Conservation (phyloP, 2,888 invertebrate genomes). For the Dasypogon diadema region DNA sequence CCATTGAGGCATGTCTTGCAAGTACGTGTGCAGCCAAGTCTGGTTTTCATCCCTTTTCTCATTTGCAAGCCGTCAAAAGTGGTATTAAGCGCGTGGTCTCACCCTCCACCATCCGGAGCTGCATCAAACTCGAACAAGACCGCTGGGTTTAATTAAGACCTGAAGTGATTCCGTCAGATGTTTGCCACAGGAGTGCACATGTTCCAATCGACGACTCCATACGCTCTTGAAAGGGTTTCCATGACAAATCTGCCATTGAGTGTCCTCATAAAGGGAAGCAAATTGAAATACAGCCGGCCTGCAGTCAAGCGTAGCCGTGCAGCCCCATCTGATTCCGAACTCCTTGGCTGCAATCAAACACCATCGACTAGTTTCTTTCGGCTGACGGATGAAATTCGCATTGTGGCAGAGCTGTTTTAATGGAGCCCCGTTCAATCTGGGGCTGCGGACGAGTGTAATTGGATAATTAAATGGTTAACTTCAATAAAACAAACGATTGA, state of each 20-base stretch:
- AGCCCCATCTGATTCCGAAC: neutral
- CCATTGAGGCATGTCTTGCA: neutral
- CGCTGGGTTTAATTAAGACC: conserved; percentile 4
- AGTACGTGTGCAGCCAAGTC: neutral
- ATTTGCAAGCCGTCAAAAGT: neutral
- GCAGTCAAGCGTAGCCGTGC: neutral
- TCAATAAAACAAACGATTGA: conserved; percentile 39
- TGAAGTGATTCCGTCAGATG: conserved; percentile 14
- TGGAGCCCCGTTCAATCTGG: conserved; percentile 6
- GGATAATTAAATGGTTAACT: conserved; percentile 35
- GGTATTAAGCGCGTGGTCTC: neutral
- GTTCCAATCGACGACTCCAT: conserved; percentile 12
- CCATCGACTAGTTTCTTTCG: neutral
- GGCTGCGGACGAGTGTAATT: conserved; percentile 11
- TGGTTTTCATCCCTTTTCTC: conserved; percentile 9
- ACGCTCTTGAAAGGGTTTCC: neutral
- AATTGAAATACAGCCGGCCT: conserved; percentile 13
- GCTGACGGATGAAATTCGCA: neutral
- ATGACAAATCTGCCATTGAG: conserved; percentile 13
- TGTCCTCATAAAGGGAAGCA: neutral
- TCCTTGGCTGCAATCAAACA: neutral
- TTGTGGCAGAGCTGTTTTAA: neutral
- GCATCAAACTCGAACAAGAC: neutral
- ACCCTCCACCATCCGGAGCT: neutral
- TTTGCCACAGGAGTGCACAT: conserved; percentile 21